Base-by-base conservation (phyloP, 2,113 vertebrate species). In the Motacilla alba region DNA sequence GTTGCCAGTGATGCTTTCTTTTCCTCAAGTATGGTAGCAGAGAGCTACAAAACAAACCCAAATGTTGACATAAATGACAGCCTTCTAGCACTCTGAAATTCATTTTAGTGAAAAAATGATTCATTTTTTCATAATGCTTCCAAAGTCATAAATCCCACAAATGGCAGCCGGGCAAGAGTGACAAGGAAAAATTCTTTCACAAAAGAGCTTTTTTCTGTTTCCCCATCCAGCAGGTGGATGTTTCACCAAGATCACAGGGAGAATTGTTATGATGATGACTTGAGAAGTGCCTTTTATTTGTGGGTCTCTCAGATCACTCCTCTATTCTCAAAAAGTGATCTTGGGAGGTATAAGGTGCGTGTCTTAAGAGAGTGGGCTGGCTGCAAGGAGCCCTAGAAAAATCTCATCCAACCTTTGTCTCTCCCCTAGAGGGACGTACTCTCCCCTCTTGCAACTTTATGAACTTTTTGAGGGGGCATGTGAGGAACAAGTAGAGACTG, bases 31-130 rank as follows among this genome's bases (percentile, higher is more conserved):
- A 52, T 2, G 0, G 52, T 72, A 68, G n/a, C 31, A 91, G 53
- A 91, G 6, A 60, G 6, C n/a, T 85, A 85, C 75, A 46, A 79
- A 82, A 87, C n/a, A 88, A 95, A 91, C 19, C 44, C 28, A 91
- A 85, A 68, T 10, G 16, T 31, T 90, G 67, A 93, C 1, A 7
- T n/a, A 56, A 93, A 62, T 68, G 7, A n/a, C 26, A 60, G 33
- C 11, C 28, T 85, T 92, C 62, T 66, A 50, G 33, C 35, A 89
- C 17, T 8, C 44, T 93, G 46, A 79, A 83, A 85, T 91, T 52
- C 90, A 76, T 77, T 80, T 52, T 77, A 76, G 23, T 49, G 55
- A 92, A 93, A 84, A 44, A 91, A 79, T 28, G 0, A 83, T 73
- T 68, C 9, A 5, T 58, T 82, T 79, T 56, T 15, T 60, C 22